Evolutionary conservation across 1,140 invertebrate species (phyloP), one percentile per base, ranked within the genome.

Genomic region (Colletes latitarsis): DNA sequence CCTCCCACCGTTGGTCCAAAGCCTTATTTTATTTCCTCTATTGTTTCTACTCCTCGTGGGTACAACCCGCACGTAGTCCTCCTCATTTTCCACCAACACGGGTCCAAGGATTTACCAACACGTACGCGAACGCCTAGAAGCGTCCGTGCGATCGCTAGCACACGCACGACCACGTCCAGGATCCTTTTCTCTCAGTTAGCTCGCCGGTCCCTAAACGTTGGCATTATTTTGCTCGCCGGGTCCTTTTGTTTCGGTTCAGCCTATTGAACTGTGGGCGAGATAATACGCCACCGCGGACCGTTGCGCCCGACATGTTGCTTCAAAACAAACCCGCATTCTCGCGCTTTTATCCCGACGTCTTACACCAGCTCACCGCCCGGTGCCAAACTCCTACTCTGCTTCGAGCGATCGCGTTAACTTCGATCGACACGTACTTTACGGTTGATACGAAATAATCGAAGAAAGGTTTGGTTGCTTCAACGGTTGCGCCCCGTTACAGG

Each of bases 1-100:
- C 6, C 43, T 30, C 30, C 30, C 77, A 81, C 82, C 64, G 30
- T 30, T 30, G 30, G 70, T 80, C 58, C 77, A 81, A 87, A 89
- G 86, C 89, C 88, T 92, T 92, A 92, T 92, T 92, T 91, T 92
- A 92, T 91, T 92, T 91, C 86, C 83, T 87, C 90, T 82, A 92
- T 92, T 92, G 91, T 92, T 92, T 90, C 87, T 80, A 86, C 82
- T 85, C 82, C 86, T 88, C 81, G 86, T 80, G 80, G 78, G 53
- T 64, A 82, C 76, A 78, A 85, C 82, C 81, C 86, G 88, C 86
- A 79, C 88, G 84, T 85, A 85, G 75, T 81, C 72, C 82, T 89
- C 77, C 88, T 89, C 88, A 89, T 89, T 89, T 89, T 85, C 85
- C 88, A 86, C 86, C 66, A 73, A 89, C 84, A 89, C 88, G 72